These are phyloP conservation scores for Platalea minor DNA, from an alignment of 2,797 vertebrate species.

Conservation along the genomic window DNA sequence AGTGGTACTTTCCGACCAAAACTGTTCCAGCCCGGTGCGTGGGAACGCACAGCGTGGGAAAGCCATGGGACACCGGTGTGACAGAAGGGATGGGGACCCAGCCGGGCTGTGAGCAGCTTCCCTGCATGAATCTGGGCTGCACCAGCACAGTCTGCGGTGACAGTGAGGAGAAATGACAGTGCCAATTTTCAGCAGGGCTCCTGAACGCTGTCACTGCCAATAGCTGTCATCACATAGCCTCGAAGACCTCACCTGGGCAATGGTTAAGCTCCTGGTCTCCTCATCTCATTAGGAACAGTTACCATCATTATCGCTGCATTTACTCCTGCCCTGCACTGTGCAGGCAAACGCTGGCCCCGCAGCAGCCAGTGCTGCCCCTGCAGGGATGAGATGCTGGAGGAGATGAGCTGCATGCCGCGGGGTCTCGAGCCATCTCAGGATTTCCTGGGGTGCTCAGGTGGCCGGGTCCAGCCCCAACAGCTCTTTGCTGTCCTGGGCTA, in stretches of 20 bases:
- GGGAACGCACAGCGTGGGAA: neutral
- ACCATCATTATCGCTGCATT: neutral
- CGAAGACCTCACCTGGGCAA: neutral
- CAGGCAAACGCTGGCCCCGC: neutral
- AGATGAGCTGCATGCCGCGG: rapidly evolving
- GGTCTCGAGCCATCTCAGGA: neutral
- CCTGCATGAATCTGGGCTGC: rapidly evolving
- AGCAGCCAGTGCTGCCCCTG: neutral
- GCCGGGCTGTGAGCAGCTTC: neutral
- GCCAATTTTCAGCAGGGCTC: neutral
- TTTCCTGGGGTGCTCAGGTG: neutral
- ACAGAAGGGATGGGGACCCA: neutral
- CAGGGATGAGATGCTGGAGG: neutral
- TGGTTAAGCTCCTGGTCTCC: neutral
- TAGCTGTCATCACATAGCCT: neutral
- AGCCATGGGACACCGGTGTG: neutral
- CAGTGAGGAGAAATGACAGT: neutral
- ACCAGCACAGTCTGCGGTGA: neutral
- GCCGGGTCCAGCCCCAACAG: neutral
- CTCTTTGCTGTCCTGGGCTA: neutral
- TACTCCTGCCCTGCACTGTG: neutral
- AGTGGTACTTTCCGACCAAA: neutral
- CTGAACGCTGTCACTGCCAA: neutral
- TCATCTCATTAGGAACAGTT: neutral
- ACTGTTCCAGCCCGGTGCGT: rapidly evolving